Conservation (phyloP, 2,888 invertebrate genomes). For the Portevinia maculata region DNA sequence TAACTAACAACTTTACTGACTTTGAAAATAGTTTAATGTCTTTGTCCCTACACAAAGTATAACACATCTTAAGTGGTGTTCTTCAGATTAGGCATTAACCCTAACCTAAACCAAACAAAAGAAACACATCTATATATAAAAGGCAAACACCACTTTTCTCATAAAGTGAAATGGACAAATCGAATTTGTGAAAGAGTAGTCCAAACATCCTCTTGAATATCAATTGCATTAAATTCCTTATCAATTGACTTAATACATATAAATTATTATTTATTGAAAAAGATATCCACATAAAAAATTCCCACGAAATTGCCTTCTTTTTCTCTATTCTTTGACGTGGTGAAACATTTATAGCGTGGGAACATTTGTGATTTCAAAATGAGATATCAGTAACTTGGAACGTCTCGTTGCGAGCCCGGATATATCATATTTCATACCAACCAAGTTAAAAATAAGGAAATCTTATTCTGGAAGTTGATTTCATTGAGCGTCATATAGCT, state of each 20-base stretch:
- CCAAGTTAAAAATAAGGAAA: conserved; percentile 19
- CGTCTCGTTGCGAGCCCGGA: conserved; percentile 5
- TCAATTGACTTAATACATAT: neutral
- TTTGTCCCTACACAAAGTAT: too few species aligned
- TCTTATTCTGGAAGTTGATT: conserved; percentile 4
- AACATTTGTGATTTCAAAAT: conserved; percentile 22
- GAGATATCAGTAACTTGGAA: conserved; percentile 21
- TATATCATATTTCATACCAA: conserved; percentile 36
- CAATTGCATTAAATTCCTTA: neutral
- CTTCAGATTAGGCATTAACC: too few species aligned
- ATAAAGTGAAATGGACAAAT: too few species aligned
- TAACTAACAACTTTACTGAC: too few species aligned
- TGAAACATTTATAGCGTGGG: conserved; percentile 23
- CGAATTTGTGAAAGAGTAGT: too few species aligned
- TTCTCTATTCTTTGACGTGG: conserved; percentile 5
- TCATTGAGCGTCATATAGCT: neutral
- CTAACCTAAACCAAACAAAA: too few species aligned
- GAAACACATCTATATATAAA: too few species aligned
- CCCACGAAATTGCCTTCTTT: conserved; percentile 15
- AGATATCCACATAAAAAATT: neutral
- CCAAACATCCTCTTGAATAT: too few species aligned
- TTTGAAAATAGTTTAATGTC: too few species aligned
- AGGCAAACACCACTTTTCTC: too few species aligned
- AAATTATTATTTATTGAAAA: neutral
- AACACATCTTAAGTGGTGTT: too few species aligned